These are phyloP conservation scores for Channa argus DNA, from an alignment of 2,113 vertebrate genomes.

Conservation along the genomic window DNA sequence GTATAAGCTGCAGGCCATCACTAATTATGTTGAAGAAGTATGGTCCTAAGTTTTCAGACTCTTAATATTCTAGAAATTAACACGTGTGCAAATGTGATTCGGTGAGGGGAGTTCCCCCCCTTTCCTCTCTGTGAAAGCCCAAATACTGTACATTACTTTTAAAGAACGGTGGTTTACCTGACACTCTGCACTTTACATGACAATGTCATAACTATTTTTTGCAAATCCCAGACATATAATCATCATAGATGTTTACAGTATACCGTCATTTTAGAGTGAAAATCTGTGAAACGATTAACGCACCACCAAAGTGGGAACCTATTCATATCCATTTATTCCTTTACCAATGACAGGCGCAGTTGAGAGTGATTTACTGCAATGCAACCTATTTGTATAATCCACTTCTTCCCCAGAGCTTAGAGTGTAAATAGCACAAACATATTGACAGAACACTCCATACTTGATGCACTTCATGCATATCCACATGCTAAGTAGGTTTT, in stretches of 20 bases:
- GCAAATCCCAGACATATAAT: constrained; percentile 45
- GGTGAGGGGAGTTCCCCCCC: not conserved
- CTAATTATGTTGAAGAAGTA: too few relatives aligned
- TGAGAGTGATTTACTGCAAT: constrained; percentile 20
- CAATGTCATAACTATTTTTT: constrained; percentile 43
- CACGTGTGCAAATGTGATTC: not conserved
- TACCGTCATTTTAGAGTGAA: too few relatives aligned
- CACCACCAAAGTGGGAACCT: constrained; percentile 21
- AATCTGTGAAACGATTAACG: constrained; percentile 58
- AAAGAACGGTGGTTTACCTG: constrained; percentile 35
- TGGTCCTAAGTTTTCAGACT: too few relatives aligned
- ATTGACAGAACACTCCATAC: constrained; percentile 30
- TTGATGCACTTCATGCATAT: constrained; percentile 29
- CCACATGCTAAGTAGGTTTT: constrained; percentile 23
- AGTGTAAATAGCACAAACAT: constrained; percentile 21
- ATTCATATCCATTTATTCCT: constrained; percentile 52
- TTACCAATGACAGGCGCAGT: constrained; percentile 26
- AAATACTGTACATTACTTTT: constrained; percentile 36
- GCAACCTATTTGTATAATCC: constrained; percentile 40
- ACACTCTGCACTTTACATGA: constrained; percentile 38
- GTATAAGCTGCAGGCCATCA: too few relatives aligned
- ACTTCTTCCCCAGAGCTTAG: constrained; percentile 20
- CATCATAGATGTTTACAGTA: constrained; percentile 18
- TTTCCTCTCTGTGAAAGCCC: constrained; percentile 16
- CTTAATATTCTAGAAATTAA: not conserved